Evolutionary conservation across 2,797 vertebrate genomes (phyloP).

Genomic region (Limnodromus scolopaceus): DNA sequence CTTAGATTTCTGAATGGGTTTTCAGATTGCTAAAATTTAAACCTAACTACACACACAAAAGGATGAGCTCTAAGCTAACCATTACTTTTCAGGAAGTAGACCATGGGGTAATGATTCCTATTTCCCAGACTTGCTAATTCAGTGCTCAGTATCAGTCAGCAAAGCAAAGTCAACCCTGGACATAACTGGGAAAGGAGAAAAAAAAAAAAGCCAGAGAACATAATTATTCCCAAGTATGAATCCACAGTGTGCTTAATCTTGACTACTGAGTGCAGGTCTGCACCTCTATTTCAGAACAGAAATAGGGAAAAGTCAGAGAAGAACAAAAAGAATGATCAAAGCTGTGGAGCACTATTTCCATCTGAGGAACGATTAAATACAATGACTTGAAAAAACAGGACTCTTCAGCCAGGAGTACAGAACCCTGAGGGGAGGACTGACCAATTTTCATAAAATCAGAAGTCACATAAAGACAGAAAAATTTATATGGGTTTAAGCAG

Average conservation of each 20-base stretch:
- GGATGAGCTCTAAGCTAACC: not conserved
- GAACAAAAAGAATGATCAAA: not conserved
- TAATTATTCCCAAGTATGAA: not conserved
- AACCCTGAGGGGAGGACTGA: not conserved
- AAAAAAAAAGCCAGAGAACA: not conserved
- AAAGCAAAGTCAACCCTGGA: not conserved
- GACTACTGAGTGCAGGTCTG: not conserved
- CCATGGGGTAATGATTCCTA: not conserved
- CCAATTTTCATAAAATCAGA: not conserved
- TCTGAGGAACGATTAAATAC: not conserved
- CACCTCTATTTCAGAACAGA: not conserved
- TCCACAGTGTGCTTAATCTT: not conserved
- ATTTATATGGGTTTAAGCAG: not conserved
- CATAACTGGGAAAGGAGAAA: not conserved
- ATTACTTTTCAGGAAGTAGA: not conserved
- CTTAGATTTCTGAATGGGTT: not conserved
- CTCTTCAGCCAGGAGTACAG: not conserved
- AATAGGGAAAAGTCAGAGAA: not conserved
- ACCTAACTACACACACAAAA: not conserved
- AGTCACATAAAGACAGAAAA: not conserved
- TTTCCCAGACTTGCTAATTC: not conserved
- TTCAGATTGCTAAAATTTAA: not conserved
- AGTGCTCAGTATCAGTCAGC: not conserved
- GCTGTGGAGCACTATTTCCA: not conserved
- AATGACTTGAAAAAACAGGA: not conserved